phyloP scores from a whole-genome alignment of 1,140 invertebrate genomes.

The Bicyclus anynana region DNA sequence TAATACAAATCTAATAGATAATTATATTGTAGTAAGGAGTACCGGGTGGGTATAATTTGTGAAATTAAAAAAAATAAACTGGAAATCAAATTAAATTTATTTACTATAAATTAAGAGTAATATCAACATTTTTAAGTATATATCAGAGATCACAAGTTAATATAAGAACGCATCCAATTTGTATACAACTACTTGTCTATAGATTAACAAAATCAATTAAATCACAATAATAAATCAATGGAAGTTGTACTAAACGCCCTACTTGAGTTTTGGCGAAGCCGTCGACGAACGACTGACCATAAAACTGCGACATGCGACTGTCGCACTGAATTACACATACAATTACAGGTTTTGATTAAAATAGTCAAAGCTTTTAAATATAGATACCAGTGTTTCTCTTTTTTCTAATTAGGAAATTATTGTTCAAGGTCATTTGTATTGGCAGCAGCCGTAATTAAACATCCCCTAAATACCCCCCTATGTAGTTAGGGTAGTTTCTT shows the following conservation, averaged over 20 bases:
- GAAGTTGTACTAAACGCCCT: neutral
- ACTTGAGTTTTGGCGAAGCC: neutral
- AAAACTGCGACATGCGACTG: neutral
- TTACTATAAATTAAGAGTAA: slow-evolving; percentile 15
- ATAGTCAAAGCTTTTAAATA: too few relatives aligned
- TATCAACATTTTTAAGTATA: slow-evolving; percentile 39
- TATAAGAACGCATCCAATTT: slow-evolving; percentile 18
- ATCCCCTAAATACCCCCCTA: too few relatives aligned
- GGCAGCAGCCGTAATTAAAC: too few relatives aligned
- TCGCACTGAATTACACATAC: too few relatives aligned
- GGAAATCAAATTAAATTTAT: slow-evolving; percentile 18
- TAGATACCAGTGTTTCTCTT: too few relatives aligned
- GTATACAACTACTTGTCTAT: slow-evolving; percentile 12
- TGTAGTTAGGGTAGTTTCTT: too few relatives aligned
- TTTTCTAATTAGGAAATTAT: too few relatives aligned
- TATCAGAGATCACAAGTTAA: slow-evolving; percentile 51
- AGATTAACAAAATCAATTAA: neutral
- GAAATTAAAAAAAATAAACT: neutral
- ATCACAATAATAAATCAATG: neutral
- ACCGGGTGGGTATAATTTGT: too few relatives aligned
- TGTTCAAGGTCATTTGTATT: too few relatives aligned
- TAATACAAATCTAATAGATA: too few relatives aligned
- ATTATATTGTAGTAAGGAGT: too few relatives aligned
- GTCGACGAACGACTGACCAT: neutral
- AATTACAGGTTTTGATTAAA: too few relatives aligned